phyloP scores from a whole-genome alignment of 2,888 invertebrate genomes.

The Tinea semifulvella region DNA sequence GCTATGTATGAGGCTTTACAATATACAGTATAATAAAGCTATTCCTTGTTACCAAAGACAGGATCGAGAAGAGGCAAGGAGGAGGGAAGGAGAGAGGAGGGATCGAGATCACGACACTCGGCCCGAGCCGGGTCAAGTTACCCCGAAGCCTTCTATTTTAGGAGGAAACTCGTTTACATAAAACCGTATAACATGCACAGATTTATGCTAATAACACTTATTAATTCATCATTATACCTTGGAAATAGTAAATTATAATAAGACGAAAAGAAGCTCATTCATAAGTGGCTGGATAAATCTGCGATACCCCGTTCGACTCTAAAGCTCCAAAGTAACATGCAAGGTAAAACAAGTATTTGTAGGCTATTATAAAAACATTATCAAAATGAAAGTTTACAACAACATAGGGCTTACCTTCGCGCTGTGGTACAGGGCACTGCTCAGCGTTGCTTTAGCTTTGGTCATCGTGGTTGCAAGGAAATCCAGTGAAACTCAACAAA shows the following conservation, averaged over 20 bases:
- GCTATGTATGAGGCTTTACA: too few relatives aligned
- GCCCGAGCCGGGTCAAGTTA: constrained; percentile 39
- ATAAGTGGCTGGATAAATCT: too few relatives aligned
- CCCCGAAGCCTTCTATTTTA: constrained; percentile 24
- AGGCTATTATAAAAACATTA: constrained; percentile 1
- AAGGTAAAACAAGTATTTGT: too few relatives aligned
- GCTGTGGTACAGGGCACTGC: constrained; percentile 76
- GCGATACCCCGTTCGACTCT: too few relatives aligned
- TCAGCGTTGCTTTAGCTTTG: constrained; percentile 65
- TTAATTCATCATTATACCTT: background rate
- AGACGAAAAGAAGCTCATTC: background rate
- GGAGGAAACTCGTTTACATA: constrained; percentile 20
- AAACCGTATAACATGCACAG: background rate
- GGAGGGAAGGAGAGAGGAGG: constrained; percentile 30
- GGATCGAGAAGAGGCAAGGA: constrained; percentile 28
- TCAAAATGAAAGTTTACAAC: constrained; percentile 14
- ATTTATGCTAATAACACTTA: background rate
- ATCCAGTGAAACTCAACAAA: constrained; percentile 31
- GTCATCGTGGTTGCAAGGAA: too few relatives aligned
- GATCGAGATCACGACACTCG: constrained; percentile 43
- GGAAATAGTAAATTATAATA: background rate
- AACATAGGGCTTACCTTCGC: constrained; percentile 72
- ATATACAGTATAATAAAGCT: too few relatives aligned
- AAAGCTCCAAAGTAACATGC: too few relatives aligned
- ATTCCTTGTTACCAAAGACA: constrained; percentile 41